A percentile compares a stretch with the other conserved stretches of the same genome.
Evolutionary conservation across 2,888 invertebrate species (phyloP).

Genomic region (Drosophila fungiperda): DNA sequence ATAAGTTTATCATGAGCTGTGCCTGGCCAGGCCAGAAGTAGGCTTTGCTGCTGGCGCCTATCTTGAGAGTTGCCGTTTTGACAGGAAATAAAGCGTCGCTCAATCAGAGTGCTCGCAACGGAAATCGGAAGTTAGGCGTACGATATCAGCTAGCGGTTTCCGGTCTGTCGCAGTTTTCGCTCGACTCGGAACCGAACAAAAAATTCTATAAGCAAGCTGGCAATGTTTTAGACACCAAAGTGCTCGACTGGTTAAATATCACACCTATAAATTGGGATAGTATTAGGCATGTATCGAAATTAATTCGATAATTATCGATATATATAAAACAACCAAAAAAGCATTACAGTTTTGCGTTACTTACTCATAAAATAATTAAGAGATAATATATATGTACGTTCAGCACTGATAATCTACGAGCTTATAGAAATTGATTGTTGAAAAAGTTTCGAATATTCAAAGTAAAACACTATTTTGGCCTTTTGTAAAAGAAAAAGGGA

Average conservation of each 20-base stretch:
- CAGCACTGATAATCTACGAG: not conserved
- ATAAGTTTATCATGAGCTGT: slow-evolving; percentile 68
- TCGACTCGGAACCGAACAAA: slow-evolving; percentile 7
- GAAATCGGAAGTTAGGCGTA: slow-evolving; percentile 78
- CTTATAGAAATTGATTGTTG: not conserved
- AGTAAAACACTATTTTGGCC: not conserved
- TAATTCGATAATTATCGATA: not conserved
- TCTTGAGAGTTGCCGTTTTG: slow-evolving; percentile 51
- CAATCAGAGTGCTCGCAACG: slow-evolving; percentile 69
- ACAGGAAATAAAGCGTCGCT: slow-evolving; percentile 75
- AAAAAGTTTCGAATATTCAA: not conserved
- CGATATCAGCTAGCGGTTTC: slow-evolving; percentile 74
- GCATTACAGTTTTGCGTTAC: not conserved
- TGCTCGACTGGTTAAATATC: not conserved
- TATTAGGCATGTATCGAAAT: not conserved
- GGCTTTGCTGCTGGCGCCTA: slow-evolving; percentile 47
- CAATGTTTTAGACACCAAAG: not conserved
- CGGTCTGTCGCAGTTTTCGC: slow-evolving; percentile 45
- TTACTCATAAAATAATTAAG: too few relatives aligned
- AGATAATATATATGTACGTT: too few relatives aligned
- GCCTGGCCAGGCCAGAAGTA: slow-evolving; percentile 23
- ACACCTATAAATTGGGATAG: not conserved
- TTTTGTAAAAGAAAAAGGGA: not conserved
- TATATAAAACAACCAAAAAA: not conserved
- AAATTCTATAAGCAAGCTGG: slow-evolving; percentile 6